Base-by-base conservation (phyloP, 1,140 invertebrate genomes). In the Drosophila kurseongensis region DNA sequence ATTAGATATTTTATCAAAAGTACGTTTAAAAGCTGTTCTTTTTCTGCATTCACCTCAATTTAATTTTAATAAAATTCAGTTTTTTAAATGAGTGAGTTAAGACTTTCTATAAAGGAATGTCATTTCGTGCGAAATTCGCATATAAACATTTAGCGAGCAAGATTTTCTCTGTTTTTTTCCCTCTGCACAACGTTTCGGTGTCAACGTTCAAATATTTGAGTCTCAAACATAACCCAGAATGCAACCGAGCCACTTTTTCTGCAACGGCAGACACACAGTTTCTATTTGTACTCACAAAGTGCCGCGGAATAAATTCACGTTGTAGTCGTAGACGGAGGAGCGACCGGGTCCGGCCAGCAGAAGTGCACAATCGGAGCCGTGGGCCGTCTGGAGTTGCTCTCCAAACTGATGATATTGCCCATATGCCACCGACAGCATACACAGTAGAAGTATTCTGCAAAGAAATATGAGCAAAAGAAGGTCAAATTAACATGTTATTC, bases 241-340 rank as follows among this genome's bases (percentile, higher is more conserved):
- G 65, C 80, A 45, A 71, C 55, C 44, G 6, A 55, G 47, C 38
- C 36, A 48, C 29, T 72, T 48, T 57, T 67, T 77, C 9, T 55
- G 51, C 59, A 36, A 47, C 51, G 23, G 32, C 23, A 18, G 14
- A 35, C 29, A 32, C 29, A 32, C 41, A 69, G 65, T 71, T 71
- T 77, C 65, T 69, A 78, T 62, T 61, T 56, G 74, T 92, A 95
- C 95, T 96, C 93, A 96, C 95, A 94, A 93, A 47, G 93, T 91
- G 93, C 71, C 96, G 79, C 96, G 94, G 7, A 97, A 94, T 54
- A 97, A 93, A 93, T 97, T 97, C 59, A 96, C 94, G 77, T 95
- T 96, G 91, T 97, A 97, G 92, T 97, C 96, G 82, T 96, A 97
- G 32, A 95, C 94, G 66, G 95, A 96, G 62, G 95, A 96, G 74